A percentile compares a stretch with the other conserved stretches of the same genome.
Conservation (phyloP, 2,113 vertebrate species). For the Cygnus atratus region DNA sequence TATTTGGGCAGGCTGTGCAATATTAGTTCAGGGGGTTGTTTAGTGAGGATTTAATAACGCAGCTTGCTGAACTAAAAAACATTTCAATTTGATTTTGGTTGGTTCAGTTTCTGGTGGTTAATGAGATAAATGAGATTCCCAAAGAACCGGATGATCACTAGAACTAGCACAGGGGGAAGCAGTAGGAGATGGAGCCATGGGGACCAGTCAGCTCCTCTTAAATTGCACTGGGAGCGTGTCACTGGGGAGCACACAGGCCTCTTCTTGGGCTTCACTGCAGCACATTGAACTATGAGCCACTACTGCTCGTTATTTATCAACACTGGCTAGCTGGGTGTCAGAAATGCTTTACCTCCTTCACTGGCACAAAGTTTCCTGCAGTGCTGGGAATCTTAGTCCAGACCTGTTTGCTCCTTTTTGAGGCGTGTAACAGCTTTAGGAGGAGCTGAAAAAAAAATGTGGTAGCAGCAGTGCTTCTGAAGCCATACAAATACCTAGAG, state of each 20-base stretch:
- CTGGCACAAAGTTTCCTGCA: rapidly evolving
- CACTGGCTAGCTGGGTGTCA: rapidly evolving
- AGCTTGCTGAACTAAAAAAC: not conserved
- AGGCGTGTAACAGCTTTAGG: not conserved
- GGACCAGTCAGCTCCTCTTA: not conserved
- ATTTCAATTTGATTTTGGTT: not conserved
- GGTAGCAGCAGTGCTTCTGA: not conserved
- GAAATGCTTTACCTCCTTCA: not conserved
- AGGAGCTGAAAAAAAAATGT: rapidly evolving
- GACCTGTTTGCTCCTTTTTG: not conserved
- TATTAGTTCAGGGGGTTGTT: rapidly evolving
- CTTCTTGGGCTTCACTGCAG: not conserved
- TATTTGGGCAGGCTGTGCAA: not conserved
- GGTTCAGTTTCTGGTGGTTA: not conserved
- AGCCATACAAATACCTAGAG: rapidly evolving
- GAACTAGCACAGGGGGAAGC: not conserved
- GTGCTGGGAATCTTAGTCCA: not conserved
- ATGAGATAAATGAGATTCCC: not conserved
- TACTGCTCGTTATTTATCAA: rapidly evolving
- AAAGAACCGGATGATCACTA: not conserved
- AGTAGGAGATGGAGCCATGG: not conserved
- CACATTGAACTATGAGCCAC: rapidly evolving
- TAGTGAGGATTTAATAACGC: not conserved
- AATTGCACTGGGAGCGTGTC: rapidly evolving
- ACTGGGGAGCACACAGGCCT: rapidly evolving